Conservation (phyloP, 2,888 invertebrate genomes). For the Hyalella azteca region DNA sequence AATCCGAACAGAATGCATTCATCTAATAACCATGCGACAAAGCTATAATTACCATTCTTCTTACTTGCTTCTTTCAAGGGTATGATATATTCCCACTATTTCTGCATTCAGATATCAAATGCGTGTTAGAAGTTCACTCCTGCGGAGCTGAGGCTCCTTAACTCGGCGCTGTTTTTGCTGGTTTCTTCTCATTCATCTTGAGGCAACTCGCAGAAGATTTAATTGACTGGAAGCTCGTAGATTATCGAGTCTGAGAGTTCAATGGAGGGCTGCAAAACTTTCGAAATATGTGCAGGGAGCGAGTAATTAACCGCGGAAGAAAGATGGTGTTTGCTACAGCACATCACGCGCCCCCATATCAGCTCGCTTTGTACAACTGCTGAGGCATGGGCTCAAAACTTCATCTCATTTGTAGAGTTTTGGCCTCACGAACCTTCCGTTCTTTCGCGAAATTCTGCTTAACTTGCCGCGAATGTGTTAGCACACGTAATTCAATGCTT, state of each 20-base stretch:
- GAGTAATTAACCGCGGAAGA: conserved; percentile 30
- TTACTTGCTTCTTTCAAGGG: background rate
- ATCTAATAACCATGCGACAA: too few species aligned
- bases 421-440: too few species aligned
- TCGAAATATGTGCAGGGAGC: conserved; percentile 30
- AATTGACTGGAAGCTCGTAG: conserved; percentile 37
- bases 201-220: conserved; percentile 1
- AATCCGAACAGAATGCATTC: too few species aligned
- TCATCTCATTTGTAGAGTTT: background rate
- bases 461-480: too few species aligned
- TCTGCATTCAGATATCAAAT: conserved; percentile 16
- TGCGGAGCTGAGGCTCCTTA: background rate
- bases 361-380: background rate
- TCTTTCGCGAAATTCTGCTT: too few species aligned
- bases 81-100: background rate
- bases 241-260: conserved; percentile 36
- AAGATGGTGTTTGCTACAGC: conserved; percentile 26
- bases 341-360: background rate
- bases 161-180: conserved; percentile 17
- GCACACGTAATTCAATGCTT: too few species aligned
- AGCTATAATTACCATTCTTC: background rate
- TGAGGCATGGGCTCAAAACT: background rate
- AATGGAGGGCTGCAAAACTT: conserved; percentile 29
- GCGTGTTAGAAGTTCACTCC: background rate
- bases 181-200: conserved; percentile 28